Evolutionary conservation across 2,888 invertebrate genomes (phyloP), one percentile per base, ranked within the genome.

Genomic region (Tribolium freemani): DNA sequence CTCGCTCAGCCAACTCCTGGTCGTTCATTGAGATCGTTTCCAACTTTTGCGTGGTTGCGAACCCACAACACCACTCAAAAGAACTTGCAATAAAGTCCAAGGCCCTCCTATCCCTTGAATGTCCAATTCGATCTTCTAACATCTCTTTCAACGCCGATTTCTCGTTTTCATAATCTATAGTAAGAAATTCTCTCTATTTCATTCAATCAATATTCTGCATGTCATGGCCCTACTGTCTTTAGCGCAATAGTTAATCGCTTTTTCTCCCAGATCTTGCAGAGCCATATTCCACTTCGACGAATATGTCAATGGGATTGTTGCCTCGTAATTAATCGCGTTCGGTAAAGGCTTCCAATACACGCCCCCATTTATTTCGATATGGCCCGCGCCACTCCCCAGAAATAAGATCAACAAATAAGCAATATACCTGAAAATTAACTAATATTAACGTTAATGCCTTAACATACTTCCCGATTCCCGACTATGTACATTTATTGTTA

Each of bases 151-250:
- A 45, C 0, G 45, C 3, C 45, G 45, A 45, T 45, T 45, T 2
- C 8, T 8, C 45, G n/a, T 45, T 5, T 45, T 10, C 8, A 3
- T 45, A 45, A 78, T 75, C 6, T 6, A 45, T 45, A 45, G 0
- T 6, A 45, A 1, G 45, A 45, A 45, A 45, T 45, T 45, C 11
- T 10, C n/a, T 45, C 45, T 8, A 45, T 45, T 45, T 45, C 45
- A 8, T 11, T 71, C 3, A 3, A 2, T 45, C 3, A 45, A 45
- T 0, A 3, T 8, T 45, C 4, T 11, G 11, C 45, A 45, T 5
- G 45, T 45, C 45, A 45, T 45, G 3, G 11, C 4, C 45, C 45
- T 0, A 11, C 45, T 45, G 45, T 45, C 45, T 2, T 3, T 45
- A 0, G 45, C 3, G 45, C 45, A 45, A 45, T 6, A 45, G 4